Evolutionary conservation across 2,888 invertebrate genomes (phyloP).

Genomic region (Iselma pallidipennis): DNA sequence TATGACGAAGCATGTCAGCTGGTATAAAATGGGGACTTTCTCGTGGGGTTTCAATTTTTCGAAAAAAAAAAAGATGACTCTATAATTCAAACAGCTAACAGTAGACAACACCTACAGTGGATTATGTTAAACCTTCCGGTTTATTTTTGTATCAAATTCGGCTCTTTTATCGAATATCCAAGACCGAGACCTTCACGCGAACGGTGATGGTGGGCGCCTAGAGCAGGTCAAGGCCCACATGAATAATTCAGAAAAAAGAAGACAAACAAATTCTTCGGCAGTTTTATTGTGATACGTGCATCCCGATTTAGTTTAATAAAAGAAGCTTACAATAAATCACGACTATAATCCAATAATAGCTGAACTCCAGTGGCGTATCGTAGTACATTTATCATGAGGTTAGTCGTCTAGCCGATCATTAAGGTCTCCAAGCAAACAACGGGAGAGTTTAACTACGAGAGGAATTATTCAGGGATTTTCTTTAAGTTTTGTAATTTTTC

Average conservation of each 20-base stretch:
- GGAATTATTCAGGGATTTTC: too few species aligned
- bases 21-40: neutral
- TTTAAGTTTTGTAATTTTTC: too few species aligned
- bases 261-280: neutral
- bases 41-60: neutral
- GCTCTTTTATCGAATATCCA: neutral
- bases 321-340: too few species aligned
- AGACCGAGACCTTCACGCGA: constrained; percentile 13
- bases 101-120: constrained; percentile 2
- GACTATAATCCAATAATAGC: too few species aligned
- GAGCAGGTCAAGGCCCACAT: constrained; percentile 12
- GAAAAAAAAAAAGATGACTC: neutral
- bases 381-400: neutral
- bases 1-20: neutral
- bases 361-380: too few species aligned
- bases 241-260: neutral
- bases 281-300: neutral
- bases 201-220: neutral
- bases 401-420: neutral
- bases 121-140: neutral
- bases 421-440: neutral
- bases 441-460: too few species aligned
- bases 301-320: neutral
- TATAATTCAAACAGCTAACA: neutral
- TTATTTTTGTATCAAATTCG: neutral